A percentile compares a stretch with the other conserved stretches of the same genome.
phyloP scores from a whole-genome alignment of 2,888 invertebrate species.

The Itoplectis maculator region DNA sequence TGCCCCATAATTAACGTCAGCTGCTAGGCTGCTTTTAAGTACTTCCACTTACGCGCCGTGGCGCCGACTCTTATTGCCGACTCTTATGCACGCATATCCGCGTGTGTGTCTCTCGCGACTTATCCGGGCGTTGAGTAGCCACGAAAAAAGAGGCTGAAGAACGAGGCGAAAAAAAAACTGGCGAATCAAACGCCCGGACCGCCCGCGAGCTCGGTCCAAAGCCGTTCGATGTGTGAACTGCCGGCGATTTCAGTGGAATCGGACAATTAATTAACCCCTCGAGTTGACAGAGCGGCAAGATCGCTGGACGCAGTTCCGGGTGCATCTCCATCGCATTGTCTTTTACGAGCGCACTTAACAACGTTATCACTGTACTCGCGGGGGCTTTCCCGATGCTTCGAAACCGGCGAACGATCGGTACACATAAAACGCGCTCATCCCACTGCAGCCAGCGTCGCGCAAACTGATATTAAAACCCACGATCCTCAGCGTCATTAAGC shows the following conservation, averaged over 20 bases:
- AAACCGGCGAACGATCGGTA: constrained; percentile 14
- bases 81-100: constrained; percentile 67
- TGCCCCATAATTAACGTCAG: constrained; percentile 82
- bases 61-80: constrained; percentile 73
- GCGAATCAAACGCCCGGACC: constrained; percentile 62
- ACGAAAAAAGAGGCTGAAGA: constrained; percentile 38
- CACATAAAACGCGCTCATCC: constrained; percentile 35
- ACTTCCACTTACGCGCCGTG: constrained; percentile 77
- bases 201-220: constrained; percentile 49
- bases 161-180: constrained; percentile 8
- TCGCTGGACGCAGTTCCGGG: constrained; percentile 50
- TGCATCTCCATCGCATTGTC: constrained; percentile 11
- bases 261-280: constrained; percentile 35
- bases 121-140: constrained; percentile 61
- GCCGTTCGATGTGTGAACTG: constrained; percentile 40
- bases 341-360: neutral
- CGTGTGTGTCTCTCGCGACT: constrained; percentile 57
- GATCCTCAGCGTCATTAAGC: constrained; percentile 70
- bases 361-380: constrained; percentile 5
- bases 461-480: constrained; percentile 72
- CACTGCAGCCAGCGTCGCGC: constrained; percentile 41
- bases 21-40: constrained; percentile 78
- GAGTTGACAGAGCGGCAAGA: constrained; percentile 27
- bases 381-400: constrained; percentile 19
- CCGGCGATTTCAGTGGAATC: constrained; percentile 32